Base-by-base conservation (phyloP, 2,888 invertebrate species). In the Amphipoea oculea region DNA sequence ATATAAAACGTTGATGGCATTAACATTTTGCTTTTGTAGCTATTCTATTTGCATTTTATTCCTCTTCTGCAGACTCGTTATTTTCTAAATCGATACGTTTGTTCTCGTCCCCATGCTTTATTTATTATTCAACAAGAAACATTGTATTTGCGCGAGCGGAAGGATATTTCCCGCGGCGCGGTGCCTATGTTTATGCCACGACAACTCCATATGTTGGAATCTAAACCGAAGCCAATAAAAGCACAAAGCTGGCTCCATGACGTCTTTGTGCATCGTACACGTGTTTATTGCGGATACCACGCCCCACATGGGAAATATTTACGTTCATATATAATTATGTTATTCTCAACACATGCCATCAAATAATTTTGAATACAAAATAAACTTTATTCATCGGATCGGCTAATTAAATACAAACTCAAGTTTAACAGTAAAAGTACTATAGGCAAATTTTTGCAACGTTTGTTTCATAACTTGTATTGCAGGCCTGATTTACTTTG, bases 261-360 rank as follows among this genome's bases (percentile, higher is more conserved):
- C 91, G 92, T 92, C 91, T 90, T 89, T 88, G 89, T 87, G 86
- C 63, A 67, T 81, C 75, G 69, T 62, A 20, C 90, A 91, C 84
- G 83, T 90, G 91, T 90, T 90, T 83, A 86, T 87, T 89, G 89
- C 91, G 92, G 92, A 94, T 91, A 88, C 91, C 89, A 89, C 90
- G 87, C 87, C 73, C 85, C 90, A 89, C 48, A 85, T 89, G 88
- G 82, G 84, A 85, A 86, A 84, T 88, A 86, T 90, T 88, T 86
- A 82, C 80, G 70, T 81, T 82, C 45, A 74, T 67, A 70, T n/a
- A n/a, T n/a, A n/a, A n/a, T n/a, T n/a, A n/a, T 85, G 69, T 79
- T 85, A 76, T 88, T 69, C 60, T 76, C 29, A 79, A 74, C 81
- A n/a, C n/a, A n/a, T n/a, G 77, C 45, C 67, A 60, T 68, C 54